phyloP scores from a whole-genome alignment of 2,113 vertebrate species.

The Crotalus tigris region DNA sequence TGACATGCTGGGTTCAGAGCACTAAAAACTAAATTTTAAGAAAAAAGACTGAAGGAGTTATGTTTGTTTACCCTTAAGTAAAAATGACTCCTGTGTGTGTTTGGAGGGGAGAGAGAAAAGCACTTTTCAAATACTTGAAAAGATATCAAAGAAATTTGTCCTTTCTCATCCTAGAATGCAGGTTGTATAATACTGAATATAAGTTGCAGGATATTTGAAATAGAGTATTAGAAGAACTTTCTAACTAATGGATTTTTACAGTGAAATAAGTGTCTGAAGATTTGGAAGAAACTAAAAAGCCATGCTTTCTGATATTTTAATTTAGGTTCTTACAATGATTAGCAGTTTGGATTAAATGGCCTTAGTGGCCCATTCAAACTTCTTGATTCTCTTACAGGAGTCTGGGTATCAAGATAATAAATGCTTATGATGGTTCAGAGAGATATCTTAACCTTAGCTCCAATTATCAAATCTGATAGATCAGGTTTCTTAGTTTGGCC shows the following conservation, averaged over 20 bases:
- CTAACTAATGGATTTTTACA: not conserved
- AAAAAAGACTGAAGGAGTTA: not conserved
- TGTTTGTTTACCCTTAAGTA: not conserved
- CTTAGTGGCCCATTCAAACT: not conserved
- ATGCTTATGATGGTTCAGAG: not conserved
- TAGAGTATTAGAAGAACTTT: not conserved
- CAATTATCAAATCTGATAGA: not conserved
- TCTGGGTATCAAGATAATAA: not conserved
- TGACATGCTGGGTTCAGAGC: not conserved
- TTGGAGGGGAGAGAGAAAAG: not conserved
- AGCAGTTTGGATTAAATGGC: not conserved
- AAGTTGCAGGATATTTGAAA: not conserved
- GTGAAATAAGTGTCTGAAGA: not conserved
- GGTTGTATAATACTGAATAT: not conserved
- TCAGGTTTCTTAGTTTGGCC: not conserved
- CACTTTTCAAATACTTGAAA: not conserved
- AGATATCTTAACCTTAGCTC: not conserved
- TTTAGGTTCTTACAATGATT: not conserved
- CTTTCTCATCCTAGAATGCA: not conserved
- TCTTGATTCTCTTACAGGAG: not conserved
- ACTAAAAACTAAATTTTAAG: not conserved
- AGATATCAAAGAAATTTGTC: not conserved
- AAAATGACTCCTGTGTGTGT: not conserved
- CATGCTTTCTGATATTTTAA: not conserved
- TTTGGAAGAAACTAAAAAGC: not conserved